phyloP scores from a whole-genome alignment of 2,797 vertebrate species.

The Poeciliopsis turneri region DNA sequence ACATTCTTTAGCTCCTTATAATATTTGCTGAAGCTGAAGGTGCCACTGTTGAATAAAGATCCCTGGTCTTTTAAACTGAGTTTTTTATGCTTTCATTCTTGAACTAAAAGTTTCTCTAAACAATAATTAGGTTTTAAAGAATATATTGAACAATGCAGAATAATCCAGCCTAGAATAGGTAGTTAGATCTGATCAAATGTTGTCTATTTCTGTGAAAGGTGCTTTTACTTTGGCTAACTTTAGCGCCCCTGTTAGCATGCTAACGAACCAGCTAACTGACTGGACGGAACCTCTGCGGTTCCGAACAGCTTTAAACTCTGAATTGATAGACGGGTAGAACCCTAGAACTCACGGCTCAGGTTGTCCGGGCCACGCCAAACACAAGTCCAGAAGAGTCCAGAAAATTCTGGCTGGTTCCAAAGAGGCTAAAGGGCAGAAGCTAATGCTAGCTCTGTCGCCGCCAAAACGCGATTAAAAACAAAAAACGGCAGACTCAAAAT shows the following conservation, averaged over 20 bases:
- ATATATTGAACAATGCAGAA: background rate
- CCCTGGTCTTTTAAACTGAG: background rate
- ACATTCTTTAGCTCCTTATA: background rate
- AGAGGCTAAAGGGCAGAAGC: conserved; percentile 38
- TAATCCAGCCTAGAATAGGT: background rate
- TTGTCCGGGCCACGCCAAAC: conserved; percentile 48
- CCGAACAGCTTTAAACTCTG: fast-evolving
- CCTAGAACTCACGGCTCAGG: conserved; percentile 71
- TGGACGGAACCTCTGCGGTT: background rate
- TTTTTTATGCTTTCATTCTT: background rate
- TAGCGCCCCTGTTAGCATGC: conserved; percentile 20
- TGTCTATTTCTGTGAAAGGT: background rate
- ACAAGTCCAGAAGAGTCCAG: conserved; percentile 24
- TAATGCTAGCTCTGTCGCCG: background rate
- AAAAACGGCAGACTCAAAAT: too few species aligned
- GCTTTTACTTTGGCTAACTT: background rate
- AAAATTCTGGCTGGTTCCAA: conserved; percentile 57
- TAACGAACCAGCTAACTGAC: conserved; percentile 37
- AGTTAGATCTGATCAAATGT: background rate
- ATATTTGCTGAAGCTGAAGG: background rate
- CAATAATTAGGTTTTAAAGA: background rate
- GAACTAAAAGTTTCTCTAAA: background rate
- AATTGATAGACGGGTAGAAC: fast-evolving
- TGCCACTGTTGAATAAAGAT: background rate
- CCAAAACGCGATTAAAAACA: conserved; percentile 20